phyloP scores from a whole-genome alignment of 2,888 invertebrate species.

The Dugesia japonica region DNA sequence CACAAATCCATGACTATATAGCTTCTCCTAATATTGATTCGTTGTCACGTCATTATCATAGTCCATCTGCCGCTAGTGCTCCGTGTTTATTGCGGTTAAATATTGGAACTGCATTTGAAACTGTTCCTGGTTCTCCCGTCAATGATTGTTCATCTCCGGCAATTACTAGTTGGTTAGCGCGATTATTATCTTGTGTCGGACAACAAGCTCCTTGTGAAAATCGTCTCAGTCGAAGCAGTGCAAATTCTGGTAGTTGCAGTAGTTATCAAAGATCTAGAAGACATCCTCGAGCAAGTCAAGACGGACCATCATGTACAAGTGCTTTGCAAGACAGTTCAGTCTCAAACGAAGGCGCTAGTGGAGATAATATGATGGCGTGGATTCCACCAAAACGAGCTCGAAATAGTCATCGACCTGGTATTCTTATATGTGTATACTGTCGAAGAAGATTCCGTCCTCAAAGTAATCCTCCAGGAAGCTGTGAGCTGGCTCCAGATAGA shows the following conservation, averaged over 20 bases:
- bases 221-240: slow-evolving; percentile 7
- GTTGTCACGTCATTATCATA: background rate
- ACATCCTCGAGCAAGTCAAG: background rate
- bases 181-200: background rate
- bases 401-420: background rate
- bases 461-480: background rate
- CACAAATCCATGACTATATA: background rate
- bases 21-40: slow-evolving; percentile 10
- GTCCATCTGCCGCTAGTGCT: background rate
- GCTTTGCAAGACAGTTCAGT: background rate
- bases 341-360: background rate
- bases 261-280: background rate
- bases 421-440: background rate
- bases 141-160: background rate
- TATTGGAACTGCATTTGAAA: background rate
- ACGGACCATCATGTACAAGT: background rate
- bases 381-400: background rate
- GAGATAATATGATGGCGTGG: background rate
- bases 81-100: background rate
- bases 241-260: slow-evolving; percentile 11
- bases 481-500: background rate
- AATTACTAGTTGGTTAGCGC: background rate
- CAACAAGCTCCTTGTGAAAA: background rate
- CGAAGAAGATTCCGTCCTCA: slow-evolving; percentile 16
- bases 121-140: background rate